A percentile compares a stretch with the other conserved stretches of the same genome.
Evolutionary conservation across 2,113 vertebrate species (phyloP).

Genomic region (Heloderma charlesbogerti): DNA sequence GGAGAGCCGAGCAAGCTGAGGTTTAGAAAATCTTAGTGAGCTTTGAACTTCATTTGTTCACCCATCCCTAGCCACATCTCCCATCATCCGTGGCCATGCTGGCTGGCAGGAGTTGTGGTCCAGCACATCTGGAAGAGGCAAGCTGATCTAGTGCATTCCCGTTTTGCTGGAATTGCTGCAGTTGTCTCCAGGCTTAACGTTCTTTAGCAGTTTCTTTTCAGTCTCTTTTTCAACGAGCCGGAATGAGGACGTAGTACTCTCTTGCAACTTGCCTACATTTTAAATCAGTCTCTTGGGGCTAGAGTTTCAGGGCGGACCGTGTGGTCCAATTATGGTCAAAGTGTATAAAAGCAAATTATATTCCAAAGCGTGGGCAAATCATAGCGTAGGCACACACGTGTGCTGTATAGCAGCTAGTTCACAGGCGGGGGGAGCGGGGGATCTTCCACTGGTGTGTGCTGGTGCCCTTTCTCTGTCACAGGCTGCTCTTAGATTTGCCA

Average conservation of each 20-base stretch:
- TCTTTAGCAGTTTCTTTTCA: not conserved
- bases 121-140: too few species aligned
- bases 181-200: not conserved
- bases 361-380: not conserved
- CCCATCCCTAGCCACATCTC: too few species aligned
- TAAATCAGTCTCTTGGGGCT: not conserved
- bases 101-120: too few species aligned
- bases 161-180: too few species aligned
- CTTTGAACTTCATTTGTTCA: too few species aligned
- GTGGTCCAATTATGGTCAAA: not conserved
- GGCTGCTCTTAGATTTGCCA: not conserved
- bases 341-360: not conserved
- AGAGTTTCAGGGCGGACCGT: not conserved
- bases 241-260: not conserved
- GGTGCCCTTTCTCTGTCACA: too few species aligned
- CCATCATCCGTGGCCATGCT: not conserved
- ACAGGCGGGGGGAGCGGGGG: too few species aligned
- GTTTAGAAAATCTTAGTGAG: too few species aligned
- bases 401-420: not conserved
- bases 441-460: too few species aligned
- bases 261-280: not conserved
- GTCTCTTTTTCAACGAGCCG: not conserved
- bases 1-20: too few species aligned
- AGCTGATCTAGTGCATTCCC: too few species aligned
- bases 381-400: rapidly evolving